Conservation (phyloP, 2,797 vertebrate species). For the Rhinella marina region DNA sequence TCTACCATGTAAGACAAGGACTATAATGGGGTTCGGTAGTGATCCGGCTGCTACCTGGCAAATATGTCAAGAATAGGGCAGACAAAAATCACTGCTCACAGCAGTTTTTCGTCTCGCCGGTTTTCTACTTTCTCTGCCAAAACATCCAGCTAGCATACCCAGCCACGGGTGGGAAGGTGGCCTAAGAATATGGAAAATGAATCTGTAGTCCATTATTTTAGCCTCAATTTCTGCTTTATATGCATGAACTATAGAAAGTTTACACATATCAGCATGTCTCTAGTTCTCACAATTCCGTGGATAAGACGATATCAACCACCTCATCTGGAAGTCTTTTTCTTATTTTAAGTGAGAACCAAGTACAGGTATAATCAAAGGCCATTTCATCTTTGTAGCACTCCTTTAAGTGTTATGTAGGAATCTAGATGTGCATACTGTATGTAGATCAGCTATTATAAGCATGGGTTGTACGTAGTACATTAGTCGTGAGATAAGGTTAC, state of each 20-base stretch:
- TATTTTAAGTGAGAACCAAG: background rate
- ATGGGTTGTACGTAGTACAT: constrained; percentile 14
- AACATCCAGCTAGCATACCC: no score
- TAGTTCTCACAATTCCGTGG: background rate
- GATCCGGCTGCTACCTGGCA: no score
- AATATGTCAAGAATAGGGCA: no score
- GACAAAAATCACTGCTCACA: no score
- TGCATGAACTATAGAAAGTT: background rate
- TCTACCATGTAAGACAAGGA: no score
- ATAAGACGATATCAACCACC: background rate
- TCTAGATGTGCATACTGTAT: constrained; percentile 1
- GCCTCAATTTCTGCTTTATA: no score
- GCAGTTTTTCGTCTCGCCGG: no score
- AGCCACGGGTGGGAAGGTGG: no score
- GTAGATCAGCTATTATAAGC: background rate
- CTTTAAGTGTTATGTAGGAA: no score
- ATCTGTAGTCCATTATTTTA: no score
- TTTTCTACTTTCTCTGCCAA: no score
- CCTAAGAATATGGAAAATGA: background rate
- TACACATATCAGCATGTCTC: background rate
- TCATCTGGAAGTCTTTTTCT: constrained; percentile 38
- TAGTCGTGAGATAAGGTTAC: constrained; percentile 73
- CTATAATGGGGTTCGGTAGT: no score
- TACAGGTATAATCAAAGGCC: background rate
- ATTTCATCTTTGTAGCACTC: background rate